These are phyloP conservation scores for Oncorhynchus kisutch DNA, from an alignment of 2,113 vertebrate species.

Conservation along the genomic window DNA sequence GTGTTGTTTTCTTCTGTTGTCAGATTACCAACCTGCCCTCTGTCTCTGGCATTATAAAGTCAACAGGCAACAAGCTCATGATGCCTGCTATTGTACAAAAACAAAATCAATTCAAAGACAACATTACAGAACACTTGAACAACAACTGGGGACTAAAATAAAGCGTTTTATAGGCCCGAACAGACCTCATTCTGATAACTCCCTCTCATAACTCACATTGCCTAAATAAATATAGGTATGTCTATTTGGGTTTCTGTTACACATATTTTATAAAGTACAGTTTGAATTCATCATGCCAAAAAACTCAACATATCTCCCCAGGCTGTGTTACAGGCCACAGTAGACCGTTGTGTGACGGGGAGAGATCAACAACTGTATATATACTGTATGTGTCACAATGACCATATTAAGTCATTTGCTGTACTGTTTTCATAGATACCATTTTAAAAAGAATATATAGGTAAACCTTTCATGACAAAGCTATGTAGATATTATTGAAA, in stretches of 20 bases:
- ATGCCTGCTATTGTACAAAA: constrained; percentile 50
- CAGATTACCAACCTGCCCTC: constrained; percentile 51
- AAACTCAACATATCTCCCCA: constrained; percentile 49
- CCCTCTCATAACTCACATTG: constrained; percentile 34
- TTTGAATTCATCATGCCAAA: constrained; percentile 70
- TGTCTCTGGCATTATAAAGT: constrained; percentile 23
- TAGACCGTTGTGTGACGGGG: constrained; percentile 61
- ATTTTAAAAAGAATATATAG: constrained; percentile 79
- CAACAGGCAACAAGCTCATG: constrained; percentile 33
- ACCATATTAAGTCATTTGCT: constrained; percentile 68
- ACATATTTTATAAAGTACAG: constrained; percentile 57
- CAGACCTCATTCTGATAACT: constrained; percentile 44
- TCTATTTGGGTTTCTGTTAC: constrained; percentile 52
- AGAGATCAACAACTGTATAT: constrained; percentile 60
- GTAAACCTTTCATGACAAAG: constrained; percentile 90
- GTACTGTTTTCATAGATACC: constrained; percentile 71
- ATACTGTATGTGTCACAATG: constrained; percentile 66
- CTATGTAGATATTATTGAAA: constrained; percentile 90
- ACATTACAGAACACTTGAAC: constrained; percentile 64
- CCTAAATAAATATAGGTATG: constrained; percentile 50
- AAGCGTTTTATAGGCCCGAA: constrained; percentile 47
- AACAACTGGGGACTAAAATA: constrained; percentile 38
- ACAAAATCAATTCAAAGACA: constrained; percentile 30
- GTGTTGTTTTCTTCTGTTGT: constrained; percentile 8
- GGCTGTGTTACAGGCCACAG: constrained; percentile 52